Evolutionary conservation across 2,113 vertebrate genomes (phyloP), one percentile per base, ranked within the genome.

Genomic region (Lichenostomus cassidix): DNA sequence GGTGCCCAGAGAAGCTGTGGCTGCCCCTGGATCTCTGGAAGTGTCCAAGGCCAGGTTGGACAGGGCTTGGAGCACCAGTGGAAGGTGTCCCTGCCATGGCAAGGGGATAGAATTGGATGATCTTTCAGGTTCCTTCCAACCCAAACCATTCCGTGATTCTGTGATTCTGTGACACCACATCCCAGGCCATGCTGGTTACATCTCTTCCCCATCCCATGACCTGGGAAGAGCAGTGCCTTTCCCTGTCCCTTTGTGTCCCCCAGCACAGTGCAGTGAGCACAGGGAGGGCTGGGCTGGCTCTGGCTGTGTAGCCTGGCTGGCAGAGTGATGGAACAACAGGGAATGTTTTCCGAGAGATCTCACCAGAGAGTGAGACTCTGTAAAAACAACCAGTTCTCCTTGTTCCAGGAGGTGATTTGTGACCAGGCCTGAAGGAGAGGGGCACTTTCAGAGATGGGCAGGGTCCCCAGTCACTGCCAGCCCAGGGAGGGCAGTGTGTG

Each of bases 221-320:
- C 59, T 16, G 60, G 50, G 70, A 4, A 2, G 50, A 49, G n/a
- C 70, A 33, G 13, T 4, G 55, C 10, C 42, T 18, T 12, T 8
- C 21, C 41, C n/a, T 19, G 12, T 56, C 41, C 31, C 53, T 23
- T 29, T n/a, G 47, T 16, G 21, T 27, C 5, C 17, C 33, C 59
- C 46, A 15, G 2, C 29, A 39, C 0, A 3, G 3, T 1, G 8
- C 37, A 56, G 33, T 3, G 53, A 20, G 39, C 65, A 10, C 5
- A 15, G 2, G 69, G 27, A 39, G 29, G 3, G 10, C 25, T 13
- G 56, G 37, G 46, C 63, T 64, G 53, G 52, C 53, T 56, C 42
- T 29, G 50, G 8, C 64, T 31, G 17, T 6, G n/a, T 58, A 62
- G 56, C 27, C 47, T 12, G 25, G 35, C 63, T 71, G 70, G 64